Base-by-base conservation (phyloP, 2,113 vertebrate species). In the Eclectus roratus region DNA sequence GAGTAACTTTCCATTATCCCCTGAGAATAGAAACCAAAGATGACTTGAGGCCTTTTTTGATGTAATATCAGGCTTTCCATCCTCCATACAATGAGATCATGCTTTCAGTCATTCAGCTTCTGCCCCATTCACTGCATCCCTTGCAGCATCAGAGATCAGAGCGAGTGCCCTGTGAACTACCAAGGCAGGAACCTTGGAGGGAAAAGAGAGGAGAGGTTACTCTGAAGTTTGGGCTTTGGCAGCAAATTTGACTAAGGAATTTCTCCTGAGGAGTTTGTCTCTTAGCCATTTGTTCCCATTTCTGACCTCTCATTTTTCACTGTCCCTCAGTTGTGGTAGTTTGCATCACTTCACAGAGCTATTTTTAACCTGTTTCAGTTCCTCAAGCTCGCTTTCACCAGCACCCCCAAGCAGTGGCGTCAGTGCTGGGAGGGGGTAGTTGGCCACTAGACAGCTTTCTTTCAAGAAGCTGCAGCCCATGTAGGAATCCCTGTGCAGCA, bases 1-100 rank as follows among this genome's bases (percentile, higher is more conserved):
- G 60, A 78, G 80, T 86, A 93, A 95, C 61, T 95, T 94, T 84
- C 80, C 95, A 9, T 33, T 31, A 33, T 80, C 61, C n/a, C 8
- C 25, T 61, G 39, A n/a, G 77, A 93, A 79, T 19, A 74, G 85
- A 93, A 96, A 86, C 64, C 43, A 28, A 80, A n/a, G 83, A 41
- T 78, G n/a, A 58, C 71, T 88, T 15, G 9, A 88, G 58, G 53
- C 60, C 52, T 71, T 78, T 69, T 64, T 69, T 43, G 24, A 31
- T n/a, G 4, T 80, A 70, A 89, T 71, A 5, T 88, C 53, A 72
- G 88, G 55, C 49, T 94, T 89, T 89, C 93, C 74, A 9, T 79
- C 50, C 33, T 81, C 47, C 35, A 6, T 23, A 4, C 0, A 1
- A 21, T 79, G 71, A 85, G 70, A 13, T 92, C n/a, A 39, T 49